Evolutionary conservation across 2,888 invertebrate genomes (phyloP), one percentile per base, ranked within the genome.

Genomic region (Pandemis heparana): DNA sequence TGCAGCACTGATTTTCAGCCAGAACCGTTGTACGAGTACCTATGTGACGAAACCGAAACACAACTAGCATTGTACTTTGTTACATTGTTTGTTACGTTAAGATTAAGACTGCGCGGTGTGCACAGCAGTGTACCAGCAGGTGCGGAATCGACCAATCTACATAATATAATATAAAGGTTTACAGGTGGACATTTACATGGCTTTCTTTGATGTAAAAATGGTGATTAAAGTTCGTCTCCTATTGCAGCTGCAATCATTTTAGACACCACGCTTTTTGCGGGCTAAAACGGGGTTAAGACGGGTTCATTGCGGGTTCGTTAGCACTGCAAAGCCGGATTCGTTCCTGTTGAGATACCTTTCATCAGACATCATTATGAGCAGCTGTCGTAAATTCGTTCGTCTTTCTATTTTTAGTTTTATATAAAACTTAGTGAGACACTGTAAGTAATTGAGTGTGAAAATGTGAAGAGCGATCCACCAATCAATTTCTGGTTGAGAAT

Each of bases 301-400:
- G 32, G 46, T 51, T 38, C 65, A 71, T 71, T 61, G 61, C 53
- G 66, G 16, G 66, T 71, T 71, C 71, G 66, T 71, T 71, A 71
- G 61, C 61, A 67, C 43, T 60, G 53, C 23, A 61, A 18, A 66
- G 72, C 41, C 43, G 53, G 23, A 67, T 61, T 61, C 23, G 56
- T 56, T 51, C 51, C 23, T 66, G 43, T 61, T 59, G 38, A 39
- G 48, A 39, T 64, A 23, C 60, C 60, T 65, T 71, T 66, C 71
- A 51, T 65, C 60, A 51, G 51, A 41, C 16, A 16, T 18, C 53
- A 53, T 18, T 51, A 23, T 5, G 12, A 56, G 56, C 23, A 56
- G 56, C 56, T 56, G 23, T 56, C 56, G 23, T 23, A 8, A 56
- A 12, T 18, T 53, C 3, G 23, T 18, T 10, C 23, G 10, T 10